Conservation (phyloP, 2,888 invertebrate genomes). For the Agrochola macilenta region DNA sequence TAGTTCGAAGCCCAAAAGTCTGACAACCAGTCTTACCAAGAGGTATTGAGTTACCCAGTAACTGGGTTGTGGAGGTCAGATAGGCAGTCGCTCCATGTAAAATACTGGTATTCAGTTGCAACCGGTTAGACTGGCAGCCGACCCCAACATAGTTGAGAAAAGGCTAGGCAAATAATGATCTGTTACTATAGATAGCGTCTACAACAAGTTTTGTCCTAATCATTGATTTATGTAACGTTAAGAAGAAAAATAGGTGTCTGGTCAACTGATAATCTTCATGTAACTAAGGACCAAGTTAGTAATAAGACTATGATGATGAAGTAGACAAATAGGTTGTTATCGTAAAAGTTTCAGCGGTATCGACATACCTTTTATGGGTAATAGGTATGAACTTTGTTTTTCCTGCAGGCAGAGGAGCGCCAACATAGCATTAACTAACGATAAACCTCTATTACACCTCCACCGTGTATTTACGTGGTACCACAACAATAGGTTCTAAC, state of each 20-base stretch:
- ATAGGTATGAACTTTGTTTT: constrained; percentile 37
- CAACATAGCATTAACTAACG: constrained; percentile 30
- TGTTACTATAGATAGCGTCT: constrained; percentile 22
- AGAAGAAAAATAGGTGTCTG: constrained; percentile 26
- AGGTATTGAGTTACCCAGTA: too few relatives aligned
- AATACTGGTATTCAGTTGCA: too few relatives aligned
- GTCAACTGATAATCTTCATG: constrained; percentile 42
- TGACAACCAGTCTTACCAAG: too few relatives aligned
- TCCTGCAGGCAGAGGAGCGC: constrained; percentile 7
- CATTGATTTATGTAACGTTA: constrained; percentile 45
- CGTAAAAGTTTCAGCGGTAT: constrained; percentile 41
- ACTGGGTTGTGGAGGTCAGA: too few relatives aligned
- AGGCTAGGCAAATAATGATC: too few relatives aligned
- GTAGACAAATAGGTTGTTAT: constrained; percentile 53
- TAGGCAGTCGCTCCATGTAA: too few relatives aligned
- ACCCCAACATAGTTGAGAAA: too few relatives aligned
- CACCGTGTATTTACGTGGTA: constrained; percentile 15
- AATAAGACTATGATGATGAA: constrained; percentile 35
- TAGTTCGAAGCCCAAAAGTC: too few relatives aligned
- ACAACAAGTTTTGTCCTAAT: constrained; percentile 2
- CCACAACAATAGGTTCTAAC: constrained; percentile 25
- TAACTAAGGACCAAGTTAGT: constrained; percentile 38
- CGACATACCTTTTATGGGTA: constrained; percentile 26
- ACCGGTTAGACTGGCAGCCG: too few relatives aligned
- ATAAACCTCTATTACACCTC: constrained; percentile 30